phyloP scores from a whole-genome alignment of 2,113 vertebrate genomes.

The Synchiropus splendidus region DNA sequence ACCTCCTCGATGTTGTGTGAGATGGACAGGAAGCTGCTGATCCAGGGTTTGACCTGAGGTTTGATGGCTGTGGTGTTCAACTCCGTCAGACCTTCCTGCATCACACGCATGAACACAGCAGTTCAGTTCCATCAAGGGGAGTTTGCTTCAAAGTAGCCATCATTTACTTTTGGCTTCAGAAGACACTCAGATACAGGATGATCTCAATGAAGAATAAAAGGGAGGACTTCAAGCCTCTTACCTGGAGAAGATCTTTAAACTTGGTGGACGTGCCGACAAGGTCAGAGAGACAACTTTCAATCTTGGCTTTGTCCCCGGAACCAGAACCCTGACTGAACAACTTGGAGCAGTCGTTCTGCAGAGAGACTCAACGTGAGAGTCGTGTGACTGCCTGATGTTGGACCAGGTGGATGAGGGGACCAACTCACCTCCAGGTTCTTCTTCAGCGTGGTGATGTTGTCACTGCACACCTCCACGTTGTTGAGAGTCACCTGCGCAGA shows the following conservation, averaged over 20 bases:
- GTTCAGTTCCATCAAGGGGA: no score
- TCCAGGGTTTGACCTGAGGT: conserved; percentile 96
- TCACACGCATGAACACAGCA: no score
- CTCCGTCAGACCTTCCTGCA: conserved; percentile 86
- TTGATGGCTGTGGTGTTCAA: conserved; percentile 88
- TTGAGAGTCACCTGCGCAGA: conserved; percentile 84
- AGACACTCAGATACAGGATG: no score
- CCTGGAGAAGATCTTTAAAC: conserved; percentile 94
- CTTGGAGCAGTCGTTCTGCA: conserved; percentile 87
- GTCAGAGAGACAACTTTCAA: conserved; percentile 92
- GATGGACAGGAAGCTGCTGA: conserved; percentile 88
- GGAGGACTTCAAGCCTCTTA: conserved; percentile 23
- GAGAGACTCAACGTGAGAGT: not conserved
- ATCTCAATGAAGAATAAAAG: no score
- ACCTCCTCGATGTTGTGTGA: conserved; percentile 98
- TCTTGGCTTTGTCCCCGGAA: conserved; percentile 85
- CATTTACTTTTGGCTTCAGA: no score
- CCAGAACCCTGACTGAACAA: conserved; percentile 80
- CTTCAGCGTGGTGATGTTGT: conserved; percentile 94
- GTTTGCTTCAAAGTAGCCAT: no score
- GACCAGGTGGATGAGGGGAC: not conserved
- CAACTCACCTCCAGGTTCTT: conserved; percentile 84
- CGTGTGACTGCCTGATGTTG: no score
- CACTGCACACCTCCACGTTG: conserved; percentile 92
- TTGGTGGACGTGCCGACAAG: conserved; percentile 85